These are phyloP conservation scores for Steinernema scapterisci DNA, from an alignment of 2,888 invertebrate species.

Conservation along the genomic window DNA sequence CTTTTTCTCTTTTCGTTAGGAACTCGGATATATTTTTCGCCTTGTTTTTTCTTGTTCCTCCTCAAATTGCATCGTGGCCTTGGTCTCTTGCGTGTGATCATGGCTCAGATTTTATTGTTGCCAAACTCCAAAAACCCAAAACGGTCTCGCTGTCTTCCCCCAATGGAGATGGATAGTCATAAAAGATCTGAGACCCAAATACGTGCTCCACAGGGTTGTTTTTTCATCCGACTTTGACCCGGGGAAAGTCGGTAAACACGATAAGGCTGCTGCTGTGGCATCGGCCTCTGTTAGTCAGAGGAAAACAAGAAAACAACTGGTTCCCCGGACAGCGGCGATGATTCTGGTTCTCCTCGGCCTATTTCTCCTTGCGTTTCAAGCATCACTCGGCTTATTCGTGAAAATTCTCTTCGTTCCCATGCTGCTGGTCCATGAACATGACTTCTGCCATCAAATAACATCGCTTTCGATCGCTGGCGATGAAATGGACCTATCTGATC, in stretches of 20 bases:
- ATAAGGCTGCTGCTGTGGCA: too few relatives aligned
- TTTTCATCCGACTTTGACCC: slow-evolving; percentile 8
- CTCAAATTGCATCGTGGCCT: not conserved
- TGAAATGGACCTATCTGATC: not conserved
- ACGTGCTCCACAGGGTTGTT: not conserved
- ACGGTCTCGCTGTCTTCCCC: not conserved
- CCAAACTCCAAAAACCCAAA: not conserved
- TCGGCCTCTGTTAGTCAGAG: not conserved
- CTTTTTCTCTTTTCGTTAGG: not conserved
- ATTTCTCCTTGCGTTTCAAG: not conserved
- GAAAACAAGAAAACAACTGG: not conserved
- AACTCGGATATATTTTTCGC: not conserved
- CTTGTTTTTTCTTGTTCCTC: not conserved
- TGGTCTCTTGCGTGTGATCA: not conserved
- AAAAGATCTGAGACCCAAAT: slow-evolving; percentile 29
- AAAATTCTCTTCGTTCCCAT: not conserved
- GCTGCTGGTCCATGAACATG: not conserved
- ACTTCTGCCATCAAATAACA: not conserved
- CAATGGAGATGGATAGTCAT: not conserved
- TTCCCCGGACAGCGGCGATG: not conserved
- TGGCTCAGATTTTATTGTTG: not conserved
- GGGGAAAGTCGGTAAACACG: slow-evolving; percentile 12
- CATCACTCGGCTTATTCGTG: not conserved
- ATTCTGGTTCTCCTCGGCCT: not conserved
- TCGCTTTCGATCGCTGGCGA: not conserved